A percentile compares a stretch with the other conserved stretches of the same genome.
phyloP scores from a whole-genome alignment of 1,140 invertebrate species.

The Aphidius gifuensis region DNA sequence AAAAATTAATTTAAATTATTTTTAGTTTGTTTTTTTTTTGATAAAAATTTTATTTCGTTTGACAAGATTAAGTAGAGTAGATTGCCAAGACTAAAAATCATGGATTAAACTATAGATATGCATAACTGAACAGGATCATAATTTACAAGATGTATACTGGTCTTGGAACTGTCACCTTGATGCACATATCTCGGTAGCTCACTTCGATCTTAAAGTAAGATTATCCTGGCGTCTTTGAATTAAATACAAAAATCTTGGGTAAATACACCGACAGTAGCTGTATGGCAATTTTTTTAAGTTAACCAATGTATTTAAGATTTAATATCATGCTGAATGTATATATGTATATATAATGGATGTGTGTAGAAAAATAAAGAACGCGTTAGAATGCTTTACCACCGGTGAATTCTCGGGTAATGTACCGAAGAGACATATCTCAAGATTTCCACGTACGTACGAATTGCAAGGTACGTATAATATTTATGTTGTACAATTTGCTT shows the following conservation, averaged over 20 bases:
- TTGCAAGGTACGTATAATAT: slow-evolving; percentile 28
- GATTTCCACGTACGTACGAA: slow-evolving; percentile 27
- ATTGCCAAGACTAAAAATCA: too few relatives aligned
- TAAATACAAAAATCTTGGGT: slow-evolving; percentile 13
- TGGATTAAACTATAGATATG: too few relatives aligned
- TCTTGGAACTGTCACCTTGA: too few relatives aligned
- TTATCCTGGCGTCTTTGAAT: slow-evolving; percentile 21
- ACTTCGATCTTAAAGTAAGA: slow-evolving; percentile 25
- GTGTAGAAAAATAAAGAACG: slow-evolving; percentile 6
- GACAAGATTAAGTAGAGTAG: too few relatives aligned
- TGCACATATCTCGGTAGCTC: slow-evolving; percentile 14
- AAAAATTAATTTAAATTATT: too few relatives aligned
- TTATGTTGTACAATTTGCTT: slow-evolving; percentile 32
- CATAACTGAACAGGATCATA: too few relatives aligned
- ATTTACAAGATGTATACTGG: too few relatives aligned
- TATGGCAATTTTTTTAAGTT: neutral
- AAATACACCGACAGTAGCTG: slow-evolving; percentile 17
- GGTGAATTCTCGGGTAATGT: slow-evolving; percentile 28
- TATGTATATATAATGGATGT: slow-evolving; percentile 12
- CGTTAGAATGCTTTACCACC: slow-evolving; percentile 27
- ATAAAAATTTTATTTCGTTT: too few relatives aligned
- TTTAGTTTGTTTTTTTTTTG: too few relatives aligned
- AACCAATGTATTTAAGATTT: neutral
- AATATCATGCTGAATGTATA: neutral
- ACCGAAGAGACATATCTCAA: slow-evolving; percentile 28